These are phyloP conservation scores for Limnephilus lunatus DNA, from an alignment of 2,888 invertebrate species.

Conservation along the genomic window DNA sequence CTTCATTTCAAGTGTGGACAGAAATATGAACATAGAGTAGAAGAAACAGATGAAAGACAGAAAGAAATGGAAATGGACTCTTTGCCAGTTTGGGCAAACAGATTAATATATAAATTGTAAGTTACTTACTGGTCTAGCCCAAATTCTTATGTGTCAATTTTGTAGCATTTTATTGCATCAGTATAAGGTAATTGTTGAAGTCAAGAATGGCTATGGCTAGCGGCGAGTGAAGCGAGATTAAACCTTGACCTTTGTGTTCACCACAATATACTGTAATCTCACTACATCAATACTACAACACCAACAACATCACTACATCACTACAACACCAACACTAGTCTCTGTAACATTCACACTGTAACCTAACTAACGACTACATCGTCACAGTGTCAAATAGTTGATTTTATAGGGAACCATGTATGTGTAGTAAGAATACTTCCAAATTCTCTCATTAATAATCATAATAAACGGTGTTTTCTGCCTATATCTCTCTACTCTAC, in stretches of 20 bases:
- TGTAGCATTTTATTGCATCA: conserved; percentile 79
- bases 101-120: conserved; percentile 73
- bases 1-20: conserved; percentile 58
- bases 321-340: conserved; percentile 42
- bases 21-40: conserved; percentile 33
- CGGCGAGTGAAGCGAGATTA: conserved; percentile 18
- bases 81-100: conserved; percentile 10
- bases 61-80: not conserved
- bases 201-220: conserved; percentile 51
- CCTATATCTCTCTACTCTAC: conserved; percentile 68
- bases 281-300: not conserved
- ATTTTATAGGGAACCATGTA: conserved; percentile 70
- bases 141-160: conserved; percentile 81
- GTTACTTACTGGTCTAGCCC: conserved; percentile 75
- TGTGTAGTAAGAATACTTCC: conserved; percentile 78
- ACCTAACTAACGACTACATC: not conserved
- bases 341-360: conserved; percentile 49
- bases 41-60: conserved; percentile 25
- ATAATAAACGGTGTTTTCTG: conserved; percentile 81
- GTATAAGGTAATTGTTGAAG: conserved; percentile 76
- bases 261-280: conserved; percentile 25
- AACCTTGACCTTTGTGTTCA: conserved; percentile 43
- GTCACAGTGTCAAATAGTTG: conserved; percentile 64
- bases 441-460: conserved; percentile 77
- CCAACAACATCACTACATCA: not conserved